Conservation (phyloP, 2,797 vertebrate genomes). For the Urophycis tenuis region DNA sequence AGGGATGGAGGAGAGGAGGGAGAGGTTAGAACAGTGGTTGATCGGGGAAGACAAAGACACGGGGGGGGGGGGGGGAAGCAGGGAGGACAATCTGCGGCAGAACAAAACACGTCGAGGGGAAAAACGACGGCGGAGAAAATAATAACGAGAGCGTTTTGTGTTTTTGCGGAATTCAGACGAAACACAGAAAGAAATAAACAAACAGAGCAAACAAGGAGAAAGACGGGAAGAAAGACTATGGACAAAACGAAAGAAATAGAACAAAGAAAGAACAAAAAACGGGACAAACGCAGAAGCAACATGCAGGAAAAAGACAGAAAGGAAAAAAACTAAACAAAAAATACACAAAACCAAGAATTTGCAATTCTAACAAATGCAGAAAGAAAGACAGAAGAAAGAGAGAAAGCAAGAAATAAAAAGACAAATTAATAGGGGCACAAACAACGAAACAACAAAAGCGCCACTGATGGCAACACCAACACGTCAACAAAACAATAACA, state of each 20-base stretch:
- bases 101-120: slow-evolving; percentile 29
- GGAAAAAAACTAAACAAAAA: background rate
- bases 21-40: background rate
- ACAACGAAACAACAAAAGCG: background rate
- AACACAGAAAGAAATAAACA: background rate
- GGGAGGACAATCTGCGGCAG: slow-evolving; percentile 33
- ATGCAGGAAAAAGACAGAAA: background rate
- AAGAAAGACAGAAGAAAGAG: slow-evolving; percentile 4
- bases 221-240: slow-evolving; percentile 33
- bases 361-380: background rate
- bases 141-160: background rate
- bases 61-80: background rate
- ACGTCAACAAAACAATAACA: background rate
- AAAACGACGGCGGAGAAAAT: background rate
- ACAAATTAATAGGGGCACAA: background rate
- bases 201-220: slow-evolving; percentile 30
- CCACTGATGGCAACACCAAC: slow-evolving; percentile 11
- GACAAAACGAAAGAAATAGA: slow-evolving; percentile 19
- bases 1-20: slow-evolving; percentile 14
- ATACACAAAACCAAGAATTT: background rate
- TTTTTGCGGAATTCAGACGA: background rate
- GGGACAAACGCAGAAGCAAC: background rate
- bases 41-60: background rate
- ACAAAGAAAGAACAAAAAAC: slow-evolving; percentile 9
- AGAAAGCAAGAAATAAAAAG: background rate